Conservation (phyloP, 2,888 invertebrate species). For the Xestobium rufovillosum region DNA sequence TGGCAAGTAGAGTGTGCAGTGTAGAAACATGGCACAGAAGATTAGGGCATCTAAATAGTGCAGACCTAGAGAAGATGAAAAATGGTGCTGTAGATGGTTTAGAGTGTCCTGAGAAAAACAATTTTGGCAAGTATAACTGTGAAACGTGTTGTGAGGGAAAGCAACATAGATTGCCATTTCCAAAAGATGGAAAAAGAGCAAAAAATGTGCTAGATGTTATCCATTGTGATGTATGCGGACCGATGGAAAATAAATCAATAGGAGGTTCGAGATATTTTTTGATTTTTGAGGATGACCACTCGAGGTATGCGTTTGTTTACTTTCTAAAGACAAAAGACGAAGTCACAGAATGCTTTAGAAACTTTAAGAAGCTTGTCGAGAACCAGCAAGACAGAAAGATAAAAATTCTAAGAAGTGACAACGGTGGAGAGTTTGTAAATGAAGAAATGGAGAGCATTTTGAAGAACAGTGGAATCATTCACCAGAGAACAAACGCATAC, state of each 20-base stretch:
- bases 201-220: no score
- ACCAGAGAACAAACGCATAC: conserved; percentile 9
- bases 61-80: no score
- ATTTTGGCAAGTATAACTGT: no score
- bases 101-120: no score
- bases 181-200: no score
- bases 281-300: conserved; percentile 29
- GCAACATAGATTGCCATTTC: no score
- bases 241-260: conserved; percentile 20
- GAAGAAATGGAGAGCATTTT: conserved; percentile 23
- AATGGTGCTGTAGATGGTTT: no score
- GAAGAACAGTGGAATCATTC: conserved; percentile 7
- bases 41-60: no score
- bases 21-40: no score
- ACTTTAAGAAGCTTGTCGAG: conserved; percentile 16
- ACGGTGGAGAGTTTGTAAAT: conserved; percentile 24
- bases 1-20: no score
- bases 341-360: conserved; percentile 11
- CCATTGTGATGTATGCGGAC: no score
- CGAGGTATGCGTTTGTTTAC: conserved; percentile 22
- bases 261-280: conserved; percentile 24
- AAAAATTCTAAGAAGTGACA: conserved; percentile 27
- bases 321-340: conserved; percentile 23
- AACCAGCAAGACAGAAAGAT: conserved; percentile 20
- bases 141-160: no score